phyloP scores from a whole-genome alignment of 2,797 vertebrate species.

The Chaetodon trifasciatus region DNA sequence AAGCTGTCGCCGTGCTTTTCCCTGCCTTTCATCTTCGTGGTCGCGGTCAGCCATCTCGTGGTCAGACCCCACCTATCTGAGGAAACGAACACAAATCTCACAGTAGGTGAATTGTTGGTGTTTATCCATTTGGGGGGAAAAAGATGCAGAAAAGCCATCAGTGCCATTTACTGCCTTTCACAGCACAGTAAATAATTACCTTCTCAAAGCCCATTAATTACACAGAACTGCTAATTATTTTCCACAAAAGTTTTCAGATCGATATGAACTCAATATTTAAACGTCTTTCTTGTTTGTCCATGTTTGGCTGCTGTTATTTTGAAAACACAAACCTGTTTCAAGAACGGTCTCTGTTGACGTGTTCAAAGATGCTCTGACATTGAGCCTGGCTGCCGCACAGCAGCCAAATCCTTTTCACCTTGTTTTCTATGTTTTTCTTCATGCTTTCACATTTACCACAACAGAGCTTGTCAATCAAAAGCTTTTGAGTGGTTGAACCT shows the following conservation, averaged over 20 bases:
- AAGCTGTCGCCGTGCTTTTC: slow-evolving; percentile 33
- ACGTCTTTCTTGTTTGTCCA: neutral
- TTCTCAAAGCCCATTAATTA: slow-evolving; percentile 21
- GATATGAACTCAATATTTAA: neutral
- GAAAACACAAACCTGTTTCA: slow-evolving; percentile 5
- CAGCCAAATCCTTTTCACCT: slow-evolving; percentile 6
- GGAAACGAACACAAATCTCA: slow-evolving; percentile 32
- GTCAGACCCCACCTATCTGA: slow-evolving; percentile 53
- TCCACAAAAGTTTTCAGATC: slow-evolving; percentile 18
- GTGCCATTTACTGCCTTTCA: slow-evolving; percentile 22
- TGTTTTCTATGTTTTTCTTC: neutral
- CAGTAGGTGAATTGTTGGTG: slow-evolving; percentile 25
- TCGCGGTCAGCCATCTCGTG: slow-evolving; percentile 25
- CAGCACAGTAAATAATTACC: neutral
- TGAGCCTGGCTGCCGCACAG: neutral
- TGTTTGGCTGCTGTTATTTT: neutral
- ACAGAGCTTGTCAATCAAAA: neutral
- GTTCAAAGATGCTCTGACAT: slow-evolving; percentile 9
- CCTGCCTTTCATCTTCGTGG: slow-evolving; percentile 58
- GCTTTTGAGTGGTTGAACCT: neutral
- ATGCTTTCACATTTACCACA: neutral
- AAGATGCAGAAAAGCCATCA: slow-evolving; percentile 16
- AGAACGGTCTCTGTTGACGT: neutral
- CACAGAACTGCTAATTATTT: slow-evolving; percentile 13
- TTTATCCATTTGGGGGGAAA: neutral